A percentile compares a stretch with the other conserved stretches of the same genome.
These are phyloP conservation scores for Trichacis sp. DNA, from an alignment of 2,888 invertebrate species.

Conservation along the genomic window DNA sequence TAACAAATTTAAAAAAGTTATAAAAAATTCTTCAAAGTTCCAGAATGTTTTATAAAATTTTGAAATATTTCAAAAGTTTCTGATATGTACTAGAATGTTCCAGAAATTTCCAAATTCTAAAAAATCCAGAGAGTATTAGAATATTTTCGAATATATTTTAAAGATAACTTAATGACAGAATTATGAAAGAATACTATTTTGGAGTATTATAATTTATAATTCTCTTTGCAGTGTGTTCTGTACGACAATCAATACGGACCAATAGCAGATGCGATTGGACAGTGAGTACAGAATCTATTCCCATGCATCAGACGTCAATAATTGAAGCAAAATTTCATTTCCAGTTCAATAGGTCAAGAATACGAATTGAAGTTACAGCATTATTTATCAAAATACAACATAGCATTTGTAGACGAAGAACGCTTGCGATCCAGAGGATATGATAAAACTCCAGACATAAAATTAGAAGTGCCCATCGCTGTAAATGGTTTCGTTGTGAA, in stretches of 20 bases:
- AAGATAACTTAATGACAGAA: neutral
- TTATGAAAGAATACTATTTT: constrained; percentile 4
- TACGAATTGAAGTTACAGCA: constrained; percentile 83
- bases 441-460: constrained; percentile 95
- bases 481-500: constrained; percentile 88
- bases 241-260: constrained; percentile 90
- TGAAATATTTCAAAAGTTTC: too few species aligned
- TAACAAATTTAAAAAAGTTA: too few species aligned
- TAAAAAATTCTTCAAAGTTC: too few species aligned
- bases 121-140: too few species aligned
- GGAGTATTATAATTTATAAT: constrained; percentile 30
- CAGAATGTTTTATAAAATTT: too few species aligned
- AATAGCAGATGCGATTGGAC: constrained; percentile 81
- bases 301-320: neutral
- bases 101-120: too few species aligned
- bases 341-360: constrained; percentile 84
- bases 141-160: too few species aligned
- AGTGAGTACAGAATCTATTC: constrained; percentile 71
- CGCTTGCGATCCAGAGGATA: constrained; percentile 85
- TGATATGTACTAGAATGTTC: too few species aligned
- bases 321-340: constrained; percentile 46
- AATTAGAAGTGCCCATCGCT: constrained; percentile 88
- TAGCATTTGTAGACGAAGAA: constrained; percentile 81
- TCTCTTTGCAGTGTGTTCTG: constrained; percentile 77
- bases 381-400: constrained; percentile 73